phyloP scores from a whole-genome alignment of 2,797 vertebrate species.

The Pangasius larnaudii region DNA sequence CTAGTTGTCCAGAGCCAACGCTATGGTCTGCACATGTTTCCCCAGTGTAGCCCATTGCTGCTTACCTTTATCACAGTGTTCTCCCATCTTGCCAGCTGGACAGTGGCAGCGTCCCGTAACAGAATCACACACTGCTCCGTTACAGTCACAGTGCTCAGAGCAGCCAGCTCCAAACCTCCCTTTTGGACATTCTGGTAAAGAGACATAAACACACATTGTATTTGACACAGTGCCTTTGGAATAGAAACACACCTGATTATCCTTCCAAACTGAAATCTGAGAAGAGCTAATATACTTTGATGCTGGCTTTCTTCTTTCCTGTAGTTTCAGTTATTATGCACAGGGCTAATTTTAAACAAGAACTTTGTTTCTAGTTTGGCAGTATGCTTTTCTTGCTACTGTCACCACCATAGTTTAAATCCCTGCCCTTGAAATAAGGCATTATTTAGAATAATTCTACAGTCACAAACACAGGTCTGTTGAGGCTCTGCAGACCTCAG shows the following conservation, averaged over 20 bases:
- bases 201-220: slow-evolving; percentile 22
- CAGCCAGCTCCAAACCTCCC: slow-evolving; percentile 79
- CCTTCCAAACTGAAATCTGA: not conserved
- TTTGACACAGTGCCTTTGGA: not conserved
- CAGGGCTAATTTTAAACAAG: not conserved
- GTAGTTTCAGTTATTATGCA: not conserved
- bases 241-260: not conserved
- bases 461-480: not conserved
- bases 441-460: not conserved
- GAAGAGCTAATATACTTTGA: not conserved
- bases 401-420: not conserved
- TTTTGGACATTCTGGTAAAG: slow-evolving; percentile 70
- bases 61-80: slow-evolving; percentile 79
- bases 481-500: not conserved
- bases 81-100: slow-evolving; percentile 70
- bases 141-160: slow-evolving; percentile 71
- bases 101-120: slow-evolving; percentile 76
- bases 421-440: not conserved
- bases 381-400: not conserved
- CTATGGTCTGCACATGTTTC: not conserved
- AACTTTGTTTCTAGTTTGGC: not conserved
- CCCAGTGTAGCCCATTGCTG: not conserved
- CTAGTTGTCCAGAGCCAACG: not conserved
- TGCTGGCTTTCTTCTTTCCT: not conserved
- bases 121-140: slow-evolving; percentile 71